These are phyloP conservation scores for Teleogryllus oceanicus DNA, from an alignment of 2,888 invertebrate species.

Conservation along the genomic window DNA sequence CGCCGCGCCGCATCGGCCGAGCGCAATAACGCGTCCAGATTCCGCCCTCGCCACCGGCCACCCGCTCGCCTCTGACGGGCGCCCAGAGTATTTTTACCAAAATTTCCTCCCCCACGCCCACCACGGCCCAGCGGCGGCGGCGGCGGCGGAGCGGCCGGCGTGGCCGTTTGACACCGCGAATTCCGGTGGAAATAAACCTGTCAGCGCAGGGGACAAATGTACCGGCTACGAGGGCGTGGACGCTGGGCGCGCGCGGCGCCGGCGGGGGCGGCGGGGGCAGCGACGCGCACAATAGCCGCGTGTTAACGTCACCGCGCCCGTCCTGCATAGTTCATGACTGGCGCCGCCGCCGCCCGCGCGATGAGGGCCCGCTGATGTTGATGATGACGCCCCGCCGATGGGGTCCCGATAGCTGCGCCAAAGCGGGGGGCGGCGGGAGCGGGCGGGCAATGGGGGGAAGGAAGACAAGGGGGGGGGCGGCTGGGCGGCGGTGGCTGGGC, in stretches of 20 bases:
- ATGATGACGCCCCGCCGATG: not conserved
- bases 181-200: conserved; percentile 18
- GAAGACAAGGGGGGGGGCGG: too few relatives aligned
- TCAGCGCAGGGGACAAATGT: conserved; percentile 7
- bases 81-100: not conserved
- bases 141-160: not conserved
- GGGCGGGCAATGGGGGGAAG: too few relatives aligned
- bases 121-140: not conserved
- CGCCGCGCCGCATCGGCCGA: not conserved
- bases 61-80: not conserved
- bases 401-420: conserved; percentile 3
- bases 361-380: not conserved
- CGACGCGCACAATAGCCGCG: not conserved
- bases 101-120: not conserved
- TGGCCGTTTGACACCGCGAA: conserved; percentile 6
- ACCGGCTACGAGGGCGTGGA: not conserved
- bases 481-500: fast-evolving
- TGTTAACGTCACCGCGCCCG: not conserved
- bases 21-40: not conserved
- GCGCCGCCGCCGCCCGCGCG: not conserved
- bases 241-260: not conserved
- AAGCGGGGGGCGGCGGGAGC: too few relatives aligned
- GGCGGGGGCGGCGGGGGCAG: conserved; percentile 3
- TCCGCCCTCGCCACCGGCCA: not conserved
- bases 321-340: conserved; percentile 18